Evolutionary conservation across 2,888 invertebrate species (phyloP), one percentile per base, ranked within the genome.

Genomic region (Coremacera marginata): DNA sequence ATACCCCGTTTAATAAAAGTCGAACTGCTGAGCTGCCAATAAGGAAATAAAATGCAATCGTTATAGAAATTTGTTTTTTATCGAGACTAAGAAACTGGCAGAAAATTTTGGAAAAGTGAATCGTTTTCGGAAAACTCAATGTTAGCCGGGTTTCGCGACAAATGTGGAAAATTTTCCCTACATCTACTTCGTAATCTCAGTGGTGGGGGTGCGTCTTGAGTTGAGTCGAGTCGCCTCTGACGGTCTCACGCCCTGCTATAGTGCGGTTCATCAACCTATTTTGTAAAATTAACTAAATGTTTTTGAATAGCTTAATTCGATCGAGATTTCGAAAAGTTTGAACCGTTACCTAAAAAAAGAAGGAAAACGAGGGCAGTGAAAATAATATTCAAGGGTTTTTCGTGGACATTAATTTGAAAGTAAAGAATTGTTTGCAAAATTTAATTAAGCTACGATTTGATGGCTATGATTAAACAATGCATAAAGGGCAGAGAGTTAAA

Each of bases 191-290:
- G 22, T 34, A 51, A 68, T 27, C 22, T 51, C 22, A 22, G 51
- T 25, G 49, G 25, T 22, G 49, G 68, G 68, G 68, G 68, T 68
- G 68, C 68, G 68, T 51, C 68, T 19, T 51, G 25, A 68, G 14
- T 11, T 51, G 51, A 67, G 55, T 55, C 55, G 5, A 19, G 34
- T 27, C 63, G 16, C 34, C 4, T 31, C 34, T 5, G 27, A 63
- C n/a, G 14, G 14, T 44, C 27, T 22, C 11, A 22, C 25, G 22
- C 22, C 14, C 25, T 60, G 14, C 27, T 22, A 27, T 27, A 11
- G 27, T 60, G 27, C 49, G 49, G 67, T 67, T 67, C 44, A 19
- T 63, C 22, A n/a, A 31, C 63, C 63, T 27, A 63, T 27, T n/a
- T 62, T 25, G 62, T 62, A 25, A 22, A 55, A 55, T 55, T 22